A percentile compares a stretch with the other conserved stretches of the same genome.
phyloP scores from a whole-genome alignment of 1,140 invertebrate species.

The Meloidogyne floridensis region DNA sequence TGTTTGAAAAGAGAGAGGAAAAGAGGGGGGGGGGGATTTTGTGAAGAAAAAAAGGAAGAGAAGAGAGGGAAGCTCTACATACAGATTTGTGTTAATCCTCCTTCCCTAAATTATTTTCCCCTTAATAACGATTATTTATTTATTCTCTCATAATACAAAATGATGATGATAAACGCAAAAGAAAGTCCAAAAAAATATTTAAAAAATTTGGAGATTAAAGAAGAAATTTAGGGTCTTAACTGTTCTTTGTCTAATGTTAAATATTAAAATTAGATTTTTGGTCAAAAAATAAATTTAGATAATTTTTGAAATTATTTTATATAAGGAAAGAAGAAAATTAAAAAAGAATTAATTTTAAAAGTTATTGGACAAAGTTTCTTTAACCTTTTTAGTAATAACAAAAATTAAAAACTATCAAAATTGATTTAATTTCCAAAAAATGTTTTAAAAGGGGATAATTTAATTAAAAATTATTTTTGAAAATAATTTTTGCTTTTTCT shows the following conservation, averaged over 20 bases:
- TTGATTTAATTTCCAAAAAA: too few species aligned
- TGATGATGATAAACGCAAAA: constrained; percentile 7
- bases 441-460: too few species aligned
- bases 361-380: not conserved
- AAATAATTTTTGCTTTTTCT: too few species aligned
- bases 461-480: too few species aligned
- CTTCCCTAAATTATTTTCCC: not conserved
- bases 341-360: constrained; percentile 3
- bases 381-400: too few species aligned
- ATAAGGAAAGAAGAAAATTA: not conserved
- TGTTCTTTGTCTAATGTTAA: too few species aligned
- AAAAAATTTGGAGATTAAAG: not conserved
- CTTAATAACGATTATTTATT: not conserved
- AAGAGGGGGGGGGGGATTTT: not conserved
- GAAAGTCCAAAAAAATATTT: not conserved
- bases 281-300: too few species aligned
- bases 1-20: not conserved
- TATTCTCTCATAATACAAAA: not conserved
- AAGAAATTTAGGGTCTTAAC: too few species aligned
- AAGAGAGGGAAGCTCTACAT: not conserved
- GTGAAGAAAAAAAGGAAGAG: not conserved
- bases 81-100: not conserved
- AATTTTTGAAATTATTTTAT: not conserved
- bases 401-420: too few species aligned
- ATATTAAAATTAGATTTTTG: too few species aligned